Evolutionary conservation across 2,797 vertebrate genomes (phyloP), one percentile per base, ranked within the genome.

Genomic region (Diplodus puntazzo): DNA sequence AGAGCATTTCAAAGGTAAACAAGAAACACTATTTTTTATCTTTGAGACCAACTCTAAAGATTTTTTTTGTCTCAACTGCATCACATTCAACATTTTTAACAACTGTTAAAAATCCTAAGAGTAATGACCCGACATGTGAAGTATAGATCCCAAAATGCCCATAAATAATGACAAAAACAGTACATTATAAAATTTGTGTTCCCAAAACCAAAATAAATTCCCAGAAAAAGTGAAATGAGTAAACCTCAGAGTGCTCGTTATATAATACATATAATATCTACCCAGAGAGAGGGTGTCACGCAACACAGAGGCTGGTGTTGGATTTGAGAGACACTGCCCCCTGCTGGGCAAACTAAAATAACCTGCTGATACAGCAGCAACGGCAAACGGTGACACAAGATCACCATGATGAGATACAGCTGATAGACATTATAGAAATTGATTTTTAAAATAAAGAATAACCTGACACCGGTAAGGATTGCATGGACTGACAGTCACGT

Each of bases 321-420:
- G 30, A 59, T 87, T 80, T 92, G 78, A 87, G 82, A 92, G 57
- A 92, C 85, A 90, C 85, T 89, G 93, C 63, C 92, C 87, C 82
- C 94, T 95, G 86, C 92, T 94, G 94, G 92, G 88, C 75, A 83
- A 73, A 74, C 72, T 69, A 73, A 84, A 57, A 79, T 83, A 87
- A 90, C 83, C 89, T 92, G 93, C 92, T 91, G 90, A 95, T 92
- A 92, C 90, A 95, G 92, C 91, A 93, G 84, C 84, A 88, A 83
- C 69, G 65, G 27, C 14, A 80, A 81, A 82, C 18, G 5, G 62
- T 87, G 80, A 88, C 72, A 68, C 50, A 49, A 23, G n/a, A 69
- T 90, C 89, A 74, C 69, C 52, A 73, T 71, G 17, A 59, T 4
- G 34, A 74, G 27, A 86, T 60, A 75, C 65, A 66, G 64, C 20